phyloP scores from a whole-genome alignment of 2,888 invertebrate genomes.

The Rotaria sp. region DNA sequence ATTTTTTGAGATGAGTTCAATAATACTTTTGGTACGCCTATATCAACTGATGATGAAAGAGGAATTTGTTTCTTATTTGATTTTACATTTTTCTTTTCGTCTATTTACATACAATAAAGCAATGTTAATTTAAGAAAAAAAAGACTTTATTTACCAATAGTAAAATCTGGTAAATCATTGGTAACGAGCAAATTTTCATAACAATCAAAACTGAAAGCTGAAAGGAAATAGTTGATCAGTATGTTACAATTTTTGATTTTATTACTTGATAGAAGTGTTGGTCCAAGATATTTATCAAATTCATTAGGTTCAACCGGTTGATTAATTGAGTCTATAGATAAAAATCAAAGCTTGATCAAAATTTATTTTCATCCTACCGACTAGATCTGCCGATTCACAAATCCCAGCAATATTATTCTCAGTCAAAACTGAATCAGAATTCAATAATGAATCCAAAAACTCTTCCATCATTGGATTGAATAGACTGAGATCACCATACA shows the following conservation, averaged over 20 bases:
- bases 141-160: not conserved
- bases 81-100: not conserved
- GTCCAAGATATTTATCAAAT: not conserved
- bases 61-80: not conserved
- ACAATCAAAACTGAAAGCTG: not conserved
- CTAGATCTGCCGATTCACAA: not conserved
- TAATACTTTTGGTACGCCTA: not conserved
- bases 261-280: not conserved
- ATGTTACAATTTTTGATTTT: not conserved
- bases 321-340: not conserved
- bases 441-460: too few relatives aligned
- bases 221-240: not conserved
- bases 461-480: too few relatives aligned
- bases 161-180: not conserved
- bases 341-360: not conserved
- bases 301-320: not conserved
- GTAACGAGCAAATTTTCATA: not conserved
- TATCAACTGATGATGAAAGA: not conserved
- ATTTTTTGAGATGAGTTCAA: not conserved
- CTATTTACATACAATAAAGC: not conserved
- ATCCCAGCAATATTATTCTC: not conserved
- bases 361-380: not conserved
- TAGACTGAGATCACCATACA: too few relatives aligned
- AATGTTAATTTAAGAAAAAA: not conserved
- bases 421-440: too few relatives aligned